phyloP scores from a whole-genome alignment of 1,140 invertebrate genomes.

The Listronotus oregonensis region DNA sequence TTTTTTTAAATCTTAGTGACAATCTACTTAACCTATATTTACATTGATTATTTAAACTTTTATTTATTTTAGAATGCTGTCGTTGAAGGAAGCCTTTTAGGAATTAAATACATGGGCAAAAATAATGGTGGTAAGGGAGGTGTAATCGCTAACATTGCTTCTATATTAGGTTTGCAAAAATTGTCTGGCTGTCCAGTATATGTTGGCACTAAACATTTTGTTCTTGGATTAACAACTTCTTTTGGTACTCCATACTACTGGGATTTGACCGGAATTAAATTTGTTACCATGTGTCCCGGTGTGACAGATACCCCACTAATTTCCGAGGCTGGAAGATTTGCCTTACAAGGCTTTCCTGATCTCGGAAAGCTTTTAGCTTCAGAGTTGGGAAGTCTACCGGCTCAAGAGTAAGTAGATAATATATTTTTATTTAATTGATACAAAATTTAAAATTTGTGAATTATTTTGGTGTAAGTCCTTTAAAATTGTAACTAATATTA shows the following conservation, averaged over 20 bases:
- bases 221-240: conserved; percentile 60
- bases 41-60: too few relatives aligned
- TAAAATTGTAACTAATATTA: too few relatives aligned
- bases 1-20: too few relatives aligned
- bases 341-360: conserved; percentile 54
- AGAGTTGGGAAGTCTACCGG: conserved; percentile 46
- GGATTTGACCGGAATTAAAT: conserved; percentile 57
- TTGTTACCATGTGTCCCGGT: conserved; percentile 58
- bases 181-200: conserved; percentile 58
- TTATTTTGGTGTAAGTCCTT: too few relatives aligned
- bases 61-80: conserved; percentile 54
- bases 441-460: too few relatives aligned
- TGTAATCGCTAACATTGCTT: conserved; percentile 58
- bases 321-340: conserved; percentile 50
- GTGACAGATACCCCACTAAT: conserved; percentile 50
- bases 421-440: background rate
- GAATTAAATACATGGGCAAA: conserved; percentile 58
- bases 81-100: conserved; percentile 56
- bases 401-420: conserved; percentile 39
- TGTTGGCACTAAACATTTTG: conserved; percentile 60
- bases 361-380: conserved; percentile 54
- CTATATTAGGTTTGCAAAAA: conserved; percentile 57
- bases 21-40: too few relatives aligned
- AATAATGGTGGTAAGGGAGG: conserved; percentile 57
- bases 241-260: conserved; percentile 53